Evolutionary conservation across 2,797 vertebrate species (phyloP), one percentile per base, ranked within the genome.

Genomic region (Poecilia picta): DNA sequence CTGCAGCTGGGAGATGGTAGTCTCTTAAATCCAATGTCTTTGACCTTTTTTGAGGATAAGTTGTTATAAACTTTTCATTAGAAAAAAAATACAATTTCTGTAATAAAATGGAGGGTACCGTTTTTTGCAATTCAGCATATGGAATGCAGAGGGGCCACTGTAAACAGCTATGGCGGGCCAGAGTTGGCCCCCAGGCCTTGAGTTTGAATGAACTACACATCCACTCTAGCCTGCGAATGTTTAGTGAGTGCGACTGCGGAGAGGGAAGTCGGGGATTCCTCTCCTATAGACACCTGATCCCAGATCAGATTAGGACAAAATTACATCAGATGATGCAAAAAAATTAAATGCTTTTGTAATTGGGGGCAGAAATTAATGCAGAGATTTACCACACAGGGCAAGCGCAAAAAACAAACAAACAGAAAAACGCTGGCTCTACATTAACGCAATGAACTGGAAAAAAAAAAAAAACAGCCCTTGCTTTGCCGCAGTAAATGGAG

Each of bases 401-500:
- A 71, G 62, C 51, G 73, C 39, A 12, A 43, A 78, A 80, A 73
- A 33, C 68, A 78, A 73, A 33, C 68, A 51, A 23, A 51, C 1
- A 53, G 20, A 41, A 76, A 81, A 73, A 20, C 47, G 72, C 55
- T 3, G 46, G 46, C n/a, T 64, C 62, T 36, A 72, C 66, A n/a
- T 72, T 71, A 74, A 76, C 41, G 53, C 73, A 76, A 73, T 28
- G 4, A 72, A 45, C 45, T 18, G 36, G n/a, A n/a, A n/a, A n/a
- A 0, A 59, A 75, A 81, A 20, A 51, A 47, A 78, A 78, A 75
- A 57, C 73, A 57, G 13, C 39, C 18, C 45, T 47, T 31, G 75
- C 41, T 79, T 43, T 46, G 71, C 55, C 49, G 70, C 75, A 43
- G 78, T 59, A 36, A 76, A 76, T 41, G 28, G 73, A 73, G 45